A percentile compares a stretch with the other conserved stretches of the same genome.
Evolutionary conservation across 2,888 invertebrate genomes (phyloP).

Genomic region (Pharmacophagus antenor): DNA sequence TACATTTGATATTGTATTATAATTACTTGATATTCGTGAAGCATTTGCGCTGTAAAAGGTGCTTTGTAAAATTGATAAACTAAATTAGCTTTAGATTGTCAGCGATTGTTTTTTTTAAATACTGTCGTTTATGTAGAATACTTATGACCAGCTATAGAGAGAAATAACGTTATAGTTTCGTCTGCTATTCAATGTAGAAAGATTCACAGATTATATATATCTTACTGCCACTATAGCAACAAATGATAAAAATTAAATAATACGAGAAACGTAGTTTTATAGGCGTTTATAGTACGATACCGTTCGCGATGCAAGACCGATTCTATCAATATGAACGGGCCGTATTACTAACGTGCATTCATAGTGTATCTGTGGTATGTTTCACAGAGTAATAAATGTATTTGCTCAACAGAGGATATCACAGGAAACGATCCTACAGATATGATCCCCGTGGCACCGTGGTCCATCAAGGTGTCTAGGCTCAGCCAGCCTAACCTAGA

Average conservation of each 20-base stretch:
- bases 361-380: background rate
- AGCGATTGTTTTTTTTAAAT: background rate
- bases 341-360: background rate
- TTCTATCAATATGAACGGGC: too few relatives aligned
- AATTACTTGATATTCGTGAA: slow-evolving; percentile 24
- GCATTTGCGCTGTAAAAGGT: slow-evolving; percentile 1
- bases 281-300: too few relatives aligned
- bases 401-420: slow-evolving; percentile 82
- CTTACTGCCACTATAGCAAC: too few relatives aligned
- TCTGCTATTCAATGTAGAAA: too few relatives aligned
- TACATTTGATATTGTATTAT: slow-evolving; percentile 32
- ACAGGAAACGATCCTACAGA: slow-evolving; percentile 85
- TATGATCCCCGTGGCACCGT: slow-evolving; percentile 89
- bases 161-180: too few relatives aligned
- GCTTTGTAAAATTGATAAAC: background rate
- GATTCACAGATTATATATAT: too few relatives aligned
- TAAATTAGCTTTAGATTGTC: background rate
- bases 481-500: slow-evolving; percentile 97
- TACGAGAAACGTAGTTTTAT: too few relatives aligned
- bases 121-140: background rate
- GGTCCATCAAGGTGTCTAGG: slow-evolving; percentile 94
- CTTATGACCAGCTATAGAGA: background rate
- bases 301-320: too few relatives aligned
- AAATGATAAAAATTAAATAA: too few relatives aligned
- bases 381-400: background rate